Conservation (phyloP, 2,113 vertebrate species). For the Protobothrops flavoviridis region DNA sequence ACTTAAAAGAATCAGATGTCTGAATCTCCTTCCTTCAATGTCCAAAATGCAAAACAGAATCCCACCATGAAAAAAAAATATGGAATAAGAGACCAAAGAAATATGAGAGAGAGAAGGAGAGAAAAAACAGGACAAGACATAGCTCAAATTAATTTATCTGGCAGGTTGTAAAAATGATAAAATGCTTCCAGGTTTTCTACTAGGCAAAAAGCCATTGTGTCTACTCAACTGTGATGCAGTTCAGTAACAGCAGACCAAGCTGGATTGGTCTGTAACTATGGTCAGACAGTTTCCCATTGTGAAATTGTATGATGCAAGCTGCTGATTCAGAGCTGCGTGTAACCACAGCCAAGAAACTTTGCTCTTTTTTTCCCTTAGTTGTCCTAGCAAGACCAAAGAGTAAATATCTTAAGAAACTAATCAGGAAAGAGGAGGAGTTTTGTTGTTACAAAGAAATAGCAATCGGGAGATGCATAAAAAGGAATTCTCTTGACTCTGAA, state of each 20-base stretch:
- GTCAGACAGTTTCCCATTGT: slow-evolving; percentile 7
- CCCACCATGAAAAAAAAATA: neutral
- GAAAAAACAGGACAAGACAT: rapidly evolving
- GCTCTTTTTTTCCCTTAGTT: neutral
- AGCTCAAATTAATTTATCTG: neutral
- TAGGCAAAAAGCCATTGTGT: neutral
- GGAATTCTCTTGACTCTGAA: neutral
- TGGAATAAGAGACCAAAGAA: rapidly evolving
- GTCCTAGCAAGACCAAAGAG: neutral
- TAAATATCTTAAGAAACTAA: neutral
- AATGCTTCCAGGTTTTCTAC: neutral
- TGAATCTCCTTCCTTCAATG: neutral
- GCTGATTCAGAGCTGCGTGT: neutral
- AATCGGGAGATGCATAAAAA: neutral
- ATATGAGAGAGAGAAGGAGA: neutral
- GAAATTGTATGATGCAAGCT: neutral
- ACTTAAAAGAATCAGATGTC: neutral
- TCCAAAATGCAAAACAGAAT: slow-evolving; percentile 1
- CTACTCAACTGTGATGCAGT: neutral
- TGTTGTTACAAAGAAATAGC: neutral
- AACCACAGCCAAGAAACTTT: slow-evolving; percentile 38
- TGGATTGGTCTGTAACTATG: neutral
- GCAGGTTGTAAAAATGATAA: neutral
- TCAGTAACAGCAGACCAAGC: neutral
- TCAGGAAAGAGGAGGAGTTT: neutral